A percentile compares a stretch with the other conserved stretches of the same genome.
Conservation (phyloP, 2,888 invertebrate genomes). For the Dryococelus australis region DNA sequence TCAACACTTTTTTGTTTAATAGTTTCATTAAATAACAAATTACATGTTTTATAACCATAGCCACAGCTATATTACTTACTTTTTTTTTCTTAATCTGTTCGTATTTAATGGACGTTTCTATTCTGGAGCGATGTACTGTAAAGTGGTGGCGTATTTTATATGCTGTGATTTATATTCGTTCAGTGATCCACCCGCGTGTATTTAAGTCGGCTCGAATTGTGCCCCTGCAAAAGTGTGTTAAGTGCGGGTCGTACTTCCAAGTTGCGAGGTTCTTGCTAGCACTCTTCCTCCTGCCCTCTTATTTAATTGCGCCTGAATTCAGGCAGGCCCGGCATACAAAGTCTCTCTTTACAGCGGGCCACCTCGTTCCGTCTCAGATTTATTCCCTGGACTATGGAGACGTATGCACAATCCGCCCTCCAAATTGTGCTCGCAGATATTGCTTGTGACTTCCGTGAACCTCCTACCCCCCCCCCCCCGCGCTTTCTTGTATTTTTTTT, state of each 20-base stretch:
- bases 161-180: not conserved
- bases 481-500: too few species aligned
- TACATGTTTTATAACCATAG: too few species aligned
- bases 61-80: too few species aligned
- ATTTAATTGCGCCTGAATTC: not conserved
- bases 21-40: too few species aligned
- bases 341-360: not conserved
- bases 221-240: not conserved
- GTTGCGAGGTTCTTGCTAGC: not conserved
- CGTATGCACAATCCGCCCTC: not conserved
- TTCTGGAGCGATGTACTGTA: too few species aligned
- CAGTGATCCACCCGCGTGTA: not conserved
- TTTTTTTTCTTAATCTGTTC: too few species aligned
- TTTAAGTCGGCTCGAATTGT: not conserved
- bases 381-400: not conserved
- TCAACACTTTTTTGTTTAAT: too few species aligned
- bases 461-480: too few species aligned
- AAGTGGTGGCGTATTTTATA: not conserved
- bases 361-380: not conserved
- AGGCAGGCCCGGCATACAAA: not conserved
- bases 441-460: not conserved
- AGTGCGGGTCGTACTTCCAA: not conserved
- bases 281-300: not conserved
- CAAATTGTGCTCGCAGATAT: not conserved
- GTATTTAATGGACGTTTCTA: too few species aligned